These are phyloP conservation scores for Trissolcus brochymenae DNA, from an alignment of 2,888 invertebrate genomes.

Conservation along the genomic window DNA sequence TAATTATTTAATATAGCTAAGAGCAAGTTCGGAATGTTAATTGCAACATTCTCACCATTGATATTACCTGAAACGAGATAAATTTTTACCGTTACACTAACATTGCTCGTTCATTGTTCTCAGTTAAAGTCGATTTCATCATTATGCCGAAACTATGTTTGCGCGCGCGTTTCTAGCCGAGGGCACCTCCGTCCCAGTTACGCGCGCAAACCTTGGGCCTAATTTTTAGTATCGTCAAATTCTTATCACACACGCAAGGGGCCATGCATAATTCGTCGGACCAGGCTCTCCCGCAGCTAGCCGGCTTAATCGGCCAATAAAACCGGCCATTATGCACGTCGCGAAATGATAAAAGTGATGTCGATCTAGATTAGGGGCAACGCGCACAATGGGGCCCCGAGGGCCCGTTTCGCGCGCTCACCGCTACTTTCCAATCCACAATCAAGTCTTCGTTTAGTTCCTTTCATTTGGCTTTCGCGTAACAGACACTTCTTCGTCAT, in stretches of 20 bases:
- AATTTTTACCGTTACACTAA: conserved; percentile 41
- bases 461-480: conserved; percentile 17
- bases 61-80: conserved; percentile 31
- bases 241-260: conserved; percentile 38
- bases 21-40: conserved; percentile 36
- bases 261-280: conserved; percentile 33
- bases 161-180: conserved; percentile 26
- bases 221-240: conserved; percentile 44
- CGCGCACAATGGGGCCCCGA: conserved; percentile 39
- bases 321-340: conserved; percentile 20
- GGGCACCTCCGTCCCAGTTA: conserved; percentile 42
- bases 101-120: conserved; percentile 45
- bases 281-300: conserved; percentile 1
- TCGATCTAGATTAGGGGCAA: conserved; percentile 44
- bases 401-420: conserved; percentile 29
- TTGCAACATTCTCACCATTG: conserved; percentile 45
- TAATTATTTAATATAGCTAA: background rate
- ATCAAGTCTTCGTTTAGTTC: conserved; percentile 30
- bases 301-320: conserved; percentile 18
- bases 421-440: conserved; percentile 39
- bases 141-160: conserved; percentile 29
- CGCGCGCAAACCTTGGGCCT: conserved; percentile 39
- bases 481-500: conserved; percentile 14
- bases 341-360: conserved; percentile 41
- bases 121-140: conserved; percentile 29